phyloP scores from a whole-genome alignment of 2,797 vertebrate genomes.

The Paramormyrops hopkinsi region DNA sequence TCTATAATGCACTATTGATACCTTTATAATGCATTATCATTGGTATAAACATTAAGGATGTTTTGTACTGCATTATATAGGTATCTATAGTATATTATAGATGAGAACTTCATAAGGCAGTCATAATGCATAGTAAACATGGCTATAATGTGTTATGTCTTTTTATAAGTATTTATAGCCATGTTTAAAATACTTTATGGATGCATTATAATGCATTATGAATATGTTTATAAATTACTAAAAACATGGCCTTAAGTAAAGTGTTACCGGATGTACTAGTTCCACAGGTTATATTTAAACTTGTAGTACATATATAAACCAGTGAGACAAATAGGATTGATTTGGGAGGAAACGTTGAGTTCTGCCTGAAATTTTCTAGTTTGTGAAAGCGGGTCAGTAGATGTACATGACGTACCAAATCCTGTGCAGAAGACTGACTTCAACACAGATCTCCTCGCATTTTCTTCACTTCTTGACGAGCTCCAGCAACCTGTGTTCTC shows the following conservation, averaged over 20 bases:
- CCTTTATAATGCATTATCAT: background rate
- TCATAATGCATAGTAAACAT: background rate
- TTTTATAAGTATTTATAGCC: background rate
- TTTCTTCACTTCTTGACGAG: background rate
- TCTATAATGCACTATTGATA: background rate
- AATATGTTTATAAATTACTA: background rate
- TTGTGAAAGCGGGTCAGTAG: background rate
- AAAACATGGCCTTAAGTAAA: background rate
- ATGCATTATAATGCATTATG: background rate
- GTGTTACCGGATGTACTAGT: background rate
- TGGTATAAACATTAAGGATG: background rate
- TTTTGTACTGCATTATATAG: background rate
- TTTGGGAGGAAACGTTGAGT: background rate
- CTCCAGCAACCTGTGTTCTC: background rate
- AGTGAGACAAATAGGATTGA: background rate
- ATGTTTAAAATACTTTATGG: background rate
- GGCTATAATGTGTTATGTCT: background rate
- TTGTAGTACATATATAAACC: background rate
- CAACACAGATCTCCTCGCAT: background rate
- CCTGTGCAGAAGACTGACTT: background rate
- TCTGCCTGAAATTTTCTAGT: background rate
- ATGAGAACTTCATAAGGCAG: background rate
- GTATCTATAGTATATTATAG: background rate
- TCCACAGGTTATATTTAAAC: background rate
- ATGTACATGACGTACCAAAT: background rate